phyloP scores from a whole-genome alignment of 2,113 vertebrate genomes.

The Cichladusa arquata region DNA sequence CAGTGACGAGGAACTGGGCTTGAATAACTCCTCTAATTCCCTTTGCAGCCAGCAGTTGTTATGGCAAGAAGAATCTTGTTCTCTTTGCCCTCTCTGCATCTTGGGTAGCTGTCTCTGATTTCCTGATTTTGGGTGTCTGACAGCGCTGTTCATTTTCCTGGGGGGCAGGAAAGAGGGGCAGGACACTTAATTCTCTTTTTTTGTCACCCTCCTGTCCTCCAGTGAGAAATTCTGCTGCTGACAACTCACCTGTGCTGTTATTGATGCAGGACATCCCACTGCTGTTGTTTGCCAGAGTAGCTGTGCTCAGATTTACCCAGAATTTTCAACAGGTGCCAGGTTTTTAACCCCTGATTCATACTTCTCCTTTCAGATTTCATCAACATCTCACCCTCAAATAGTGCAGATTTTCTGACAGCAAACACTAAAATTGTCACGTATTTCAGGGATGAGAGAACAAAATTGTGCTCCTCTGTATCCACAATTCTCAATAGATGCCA shows the following conservation, averaged over 20 bases:
- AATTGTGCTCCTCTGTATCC: accelerated
- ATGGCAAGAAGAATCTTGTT: not conserved
- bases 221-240: not conserved
- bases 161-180: not conserved
- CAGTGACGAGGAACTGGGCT: not conserved
- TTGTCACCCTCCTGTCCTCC: not conserved
- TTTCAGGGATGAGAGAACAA: not conserved
- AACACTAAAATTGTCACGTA: no score
- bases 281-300: not conserved
- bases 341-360: not conserved
- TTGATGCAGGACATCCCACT: not conserved
- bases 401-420: not conserved
- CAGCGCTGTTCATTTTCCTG: not conserved
- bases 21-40: not conserved
- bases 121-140: not conserved
- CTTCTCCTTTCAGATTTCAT: not conserved
- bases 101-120: not conserved
- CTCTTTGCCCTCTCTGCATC: not conserved
- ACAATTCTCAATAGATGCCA: not conserved
- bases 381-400: not conserved
- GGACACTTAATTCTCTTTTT: not conserved
- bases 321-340: not conserved
- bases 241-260: not conserved
- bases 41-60: not conserved
- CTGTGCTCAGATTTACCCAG: not conserved